These are phyloP conservation scores for Tapirus indicus DNA, from an alignment of 2,797 vertebrate species.

Conservation along the genomic window DNA sequence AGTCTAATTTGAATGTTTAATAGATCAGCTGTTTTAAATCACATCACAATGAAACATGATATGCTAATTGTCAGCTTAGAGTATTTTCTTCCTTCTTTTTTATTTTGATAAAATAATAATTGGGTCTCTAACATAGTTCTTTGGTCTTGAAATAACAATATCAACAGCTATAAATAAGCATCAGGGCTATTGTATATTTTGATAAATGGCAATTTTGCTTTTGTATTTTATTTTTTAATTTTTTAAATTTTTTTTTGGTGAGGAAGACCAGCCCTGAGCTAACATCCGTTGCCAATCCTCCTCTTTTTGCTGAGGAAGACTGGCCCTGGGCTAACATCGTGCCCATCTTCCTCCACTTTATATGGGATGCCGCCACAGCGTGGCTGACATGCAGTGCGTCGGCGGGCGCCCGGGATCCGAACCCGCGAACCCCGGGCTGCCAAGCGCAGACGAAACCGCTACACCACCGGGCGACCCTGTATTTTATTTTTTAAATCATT, in stretches of 20 bases:
- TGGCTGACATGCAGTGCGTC: too few relatives aligned
- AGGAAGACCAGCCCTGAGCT: too few relatives aligned
- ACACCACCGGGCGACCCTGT: too few relatives aligned
- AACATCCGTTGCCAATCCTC: too few relatives aligned
- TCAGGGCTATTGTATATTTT: not conserved
- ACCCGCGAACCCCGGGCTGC: too few relatives aligned
- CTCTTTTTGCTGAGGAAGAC: too few relatives aligned
- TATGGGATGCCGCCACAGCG: too few relatives aligned
- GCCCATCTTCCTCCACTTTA: too few relatives aligned
- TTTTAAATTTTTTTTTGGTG: too few relatives aligned
- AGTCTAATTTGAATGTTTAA: slow-evolving; percentile 75
- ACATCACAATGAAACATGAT: slow-evolving; percentile 68
- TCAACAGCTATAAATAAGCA: not conserved
- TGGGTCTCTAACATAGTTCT: slow-evolving; percentile 24
- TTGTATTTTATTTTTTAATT: slow-evolving; percentile 63
- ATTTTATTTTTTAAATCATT: slow-evolving; percentile 63
- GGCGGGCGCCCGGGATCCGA: too few relatives aligned
- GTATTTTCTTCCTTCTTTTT: slow-evolving; percentile 67
- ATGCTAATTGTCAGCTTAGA: slow-evolving; percentile 74
- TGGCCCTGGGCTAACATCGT: too few relatives aligned
- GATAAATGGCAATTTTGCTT: slow-evolving; percentile 42
- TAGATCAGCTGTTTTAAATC: slow-evolving; percentile 81
- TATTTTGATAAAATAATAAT: slow-evolving; percentile 77
- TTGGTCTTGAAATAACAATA: slow-evolving; percentile 38
- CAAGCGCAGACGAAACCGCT: too few relatives aligned